phyloP scores from a whole-genome alignment of 1,140 invertebrate species.

The Pissodes strobi region DNA sequence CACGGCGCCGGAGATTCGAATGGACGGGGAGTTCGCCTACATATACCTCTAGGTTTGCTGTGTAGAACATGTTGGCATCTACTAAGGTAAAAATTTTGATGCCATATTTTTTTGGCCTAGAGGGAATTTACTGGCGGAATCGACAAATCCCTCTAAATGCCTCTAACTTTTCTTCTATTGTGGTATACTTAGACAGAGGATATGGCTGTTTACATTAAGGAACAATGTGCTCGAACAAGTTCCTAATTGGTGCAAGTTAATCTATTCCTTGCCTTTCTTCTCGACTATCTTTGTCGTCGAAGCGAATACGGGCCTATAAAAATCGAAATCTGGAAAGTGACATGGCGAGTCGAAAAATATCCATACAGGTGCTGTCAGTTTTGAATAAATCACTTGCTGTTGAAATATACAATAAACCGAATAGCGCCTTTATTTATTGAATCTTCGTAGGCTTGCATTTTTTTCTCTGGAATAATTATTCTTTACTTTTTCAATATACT shows the following conservation, averaged over 20 bases:
- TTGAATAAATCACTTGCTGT: slow-evolving; percentile 4
- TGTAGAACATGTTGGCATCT: too few species aligned
- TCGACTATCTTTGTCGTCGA: slow-evolving; percentile 17
- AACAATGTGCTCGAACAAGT: slow-evolving; percentile 16
- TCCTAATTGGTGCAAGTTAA: slow-evolving; percentile 15
- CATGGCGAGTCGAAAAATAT: slow-evolving; percentile 5
- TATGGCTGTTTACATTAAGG: slow-evolving; percentile 1
- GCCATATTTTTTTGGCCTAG: too few species aligned
- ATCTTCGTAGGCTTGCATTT: slow-evolving; percentile 1
- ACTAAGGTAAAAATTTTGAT: too few species aligned
- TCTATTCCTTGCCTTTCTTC: slow-evolving; percentile 5
- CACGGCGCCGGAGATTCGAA: too few species aligned
- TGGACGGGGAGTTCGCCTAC: too few species aligned
- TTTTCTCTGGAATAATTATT: background rate
- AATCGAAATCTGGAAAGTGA: background rate
- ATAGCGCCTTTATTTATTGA: slow-evolving; percentile 1
- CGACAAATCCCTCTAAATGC: too few species aligned
- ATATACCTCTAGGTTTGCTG: too few species aligned
- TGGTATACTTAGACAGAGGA: slow-evolving; percentile 12
- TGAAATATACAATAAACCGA: slow-evolving; percentile 2
- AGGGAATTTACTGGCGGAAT: too few species aligned
- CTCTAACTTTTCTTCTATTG: slow-evolving; percentile 30
- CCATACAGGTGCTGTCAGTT: background rate
- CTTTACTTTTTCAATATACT: slow-evolving; percentile 1
- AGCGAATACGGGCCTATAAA: slow-evolving; percentile 2